phyloP scores from a whole-genome alignment of 35 echinoderm and acorn worm genomes.

The Holothuria glaberrima region DNA sequence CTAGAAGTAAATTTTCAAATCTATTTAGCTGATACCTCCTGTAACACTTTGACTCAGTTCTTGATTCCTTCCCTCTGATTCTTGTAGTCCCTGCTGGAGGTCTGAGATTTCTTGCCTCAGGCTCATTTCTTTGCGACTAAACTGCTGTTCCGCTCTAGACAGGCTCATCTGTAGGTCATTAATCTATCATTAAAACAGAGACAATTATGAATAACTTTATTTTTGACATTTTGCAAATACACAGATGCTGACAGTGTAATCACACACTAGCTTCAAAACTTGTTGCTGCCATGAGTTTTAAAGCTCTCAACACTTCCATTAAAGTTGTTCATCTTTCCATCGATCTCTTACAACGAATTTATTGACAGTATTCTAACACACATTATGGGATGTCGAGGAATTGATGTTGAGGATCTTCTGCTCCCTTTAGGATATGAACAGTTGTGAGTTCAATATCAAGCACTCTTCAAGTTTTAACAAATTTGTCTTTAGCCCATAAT shows the following conservation, averaged over 20 bases:
- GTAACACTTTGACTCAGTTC: conserved; percentile 96
- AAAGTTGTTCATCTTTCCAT: too few relatives aligned
- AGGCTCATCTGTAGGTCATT: conserved; percentile 91
- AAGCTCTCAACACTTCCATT: too few relatives aligned
- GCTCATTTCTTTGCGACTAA: conserved; percentile 79
- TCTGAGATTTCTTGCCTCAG: conserved; percentile 89
- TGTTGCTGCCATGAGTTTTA: too few relatives aligned
- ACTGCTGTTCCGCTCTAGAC: conserved; percentile 80
- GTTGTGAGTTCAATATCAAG: too few relatives aligned
- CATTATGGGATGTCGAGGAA: too few relatives aligned
- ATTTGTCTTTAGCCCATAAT: too few relatives aligned
- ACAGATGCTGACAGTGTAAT: too few relatives aligned
- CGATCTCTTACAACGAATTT: too few relatives aligned
- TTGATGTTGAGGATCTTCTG: too few relatives aligned
- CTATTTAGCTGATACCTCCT: conserved; percentile 62
- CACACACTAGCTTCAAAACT: too few relatives aligned
- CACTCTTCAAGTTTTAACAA: neutral
- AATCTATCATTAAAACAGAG: conserved; percentile 50
- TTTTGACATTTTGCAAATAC: neutral
- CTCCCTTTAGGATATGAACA: too few relatives aligned
- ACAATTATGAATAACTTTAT: neutral
- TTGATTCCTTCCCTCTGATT: conserved; percentile 88
- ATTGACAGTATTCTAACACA: too few relatives aligned
- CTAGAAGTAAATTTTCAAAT: neutral
- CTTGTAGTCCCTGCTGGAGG: conserved; percentile 87